Base-by-base conservation (phyloP, 2,797 vertebrate genomes). In the Alcedo quadribrachys region DNA sequence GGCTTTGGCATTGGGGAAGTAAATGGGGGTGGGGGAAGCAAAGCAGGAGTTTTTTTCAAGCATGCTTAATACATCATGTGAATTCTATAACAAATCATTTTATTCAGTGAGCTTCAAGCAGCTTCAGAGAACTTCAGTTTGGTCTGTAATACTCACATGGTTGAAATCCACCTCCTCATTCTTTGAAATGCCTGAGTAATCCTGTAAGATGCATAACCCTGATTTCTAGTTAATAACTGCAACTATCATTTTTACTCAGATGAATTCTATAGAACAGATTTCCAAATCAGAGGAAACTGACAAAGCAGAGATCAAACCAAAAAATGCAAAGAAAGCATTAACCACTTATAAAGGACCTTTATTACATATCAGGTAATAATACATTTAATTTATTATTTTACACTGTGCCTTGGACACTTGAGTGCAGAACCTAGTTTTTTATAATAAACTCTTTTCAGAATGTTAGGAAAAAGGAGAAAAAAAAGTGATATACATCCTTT, bases 301-400 rank as follows among this genome's bases (percentile, higher is more conserved):
- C 62, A 98, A 98, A 97, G 96, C 87, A 87, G 99, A 99, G 68
- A 58, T 95, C 32, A 98, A 98, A 95, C 96, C 93, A 83, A 98
- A 98, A 98, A 98, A 98, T 93, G 97, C 96, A 93, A 98, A 98
- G 97, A 99, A 98, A 96, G 98, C 98, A n/a, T 74, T 98, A 93
- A 98, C 98, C 61, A 98, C 98, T 76, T 99, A 99, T 97, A 99
- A 98, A 98, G 99, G 99, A 90, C 96, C 96, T 77, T 98, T 99
- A 87, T 97, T 99, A 77, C 98, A 99, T 69, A 98, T 99, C 97
- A 99, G 99, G 99, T 99, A 98, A 98, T 77, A 66, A n/a, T 71
- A 27, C 15, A 50, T 50, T 50, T 50, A 9, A 50, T 25, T 50
- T 50, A 74, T 91, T 61, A 62, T 91, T 85, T 77, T 33, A 15